A percentile compares a stretch with the other conserved stretches of the same genome.
Evolutionary conservation across 64 coral and sea anemone genomes (phyloP).

Genomic region (Actinia equina): DNA sequence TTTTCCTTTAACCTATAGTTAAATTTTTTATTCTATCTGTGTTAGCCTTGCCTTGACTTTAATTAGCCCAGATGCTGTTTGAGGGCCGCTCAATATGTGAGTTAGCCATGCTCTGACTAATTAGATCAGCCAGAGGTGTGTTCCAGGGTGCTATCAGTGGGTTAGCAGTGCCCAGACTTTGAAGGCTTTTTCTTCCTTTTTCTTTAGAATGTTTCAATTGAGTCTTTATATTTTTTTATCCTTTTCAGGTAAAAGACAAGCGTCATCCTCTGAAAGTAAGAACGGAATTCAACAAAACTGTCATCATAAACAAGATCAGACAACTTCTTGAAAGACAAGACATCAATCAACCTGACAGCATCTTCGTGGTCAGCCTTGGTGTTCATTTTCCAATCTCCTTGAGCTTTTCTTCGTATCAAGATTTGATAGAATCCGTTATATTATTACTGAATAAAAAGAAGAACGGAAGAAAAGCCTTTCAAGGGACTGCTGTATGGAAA

Average conservation of each 20-base stretch:
- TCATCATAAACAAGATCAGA: conserved; percentile 53
- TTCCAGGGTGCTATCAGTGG: too few species aligned
- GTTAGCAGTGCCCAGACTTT: too few species aligned
- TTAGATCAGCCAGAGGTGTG: too few species aligned
- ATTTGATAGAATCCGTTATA: conserved; percentile 63
- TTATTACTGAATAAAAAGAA: conserved; percentile 3
- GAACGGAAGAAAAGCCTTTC: not conserved
- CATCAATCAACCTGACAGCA: conserved; percentile 39
- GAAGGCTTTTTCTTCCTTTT: too few species aligned
- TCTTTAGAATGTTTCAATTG: too few species aligned
- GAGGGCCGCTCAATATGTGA: too few species aligned
- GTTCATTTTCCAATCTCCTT: conserved; percentile 76
- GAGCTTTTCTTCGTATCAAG: conserved; percentile 43
- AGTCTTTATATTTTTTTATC: too few species aligned
- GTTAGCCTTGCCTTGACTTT: too few species aligned
- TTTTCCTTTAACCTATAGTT: too few species aligned
- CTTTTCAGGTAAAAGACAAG: conserved; percentile 45
- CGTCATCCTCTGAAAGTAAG: conserved; percentile 46
- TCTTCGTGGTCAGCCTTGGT: conserved; percentile 74
- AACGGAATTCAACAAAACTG: conserved; percentile 60
- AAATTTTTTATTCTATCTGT: too few species aligned
- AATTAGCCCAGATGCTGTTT: too few species aligned
- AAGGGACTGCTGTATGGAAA: conserved; percentile 66
- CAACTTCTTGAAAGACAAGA: conserved; percentile 36
- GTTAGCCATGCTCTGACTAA: too few species aligned